Evolutionary conservation across 2,797 vertebrate species (phyloP), one percentile per base, ranked within the genome.

Genomic region (Sciurus carolinensis): DNA sequence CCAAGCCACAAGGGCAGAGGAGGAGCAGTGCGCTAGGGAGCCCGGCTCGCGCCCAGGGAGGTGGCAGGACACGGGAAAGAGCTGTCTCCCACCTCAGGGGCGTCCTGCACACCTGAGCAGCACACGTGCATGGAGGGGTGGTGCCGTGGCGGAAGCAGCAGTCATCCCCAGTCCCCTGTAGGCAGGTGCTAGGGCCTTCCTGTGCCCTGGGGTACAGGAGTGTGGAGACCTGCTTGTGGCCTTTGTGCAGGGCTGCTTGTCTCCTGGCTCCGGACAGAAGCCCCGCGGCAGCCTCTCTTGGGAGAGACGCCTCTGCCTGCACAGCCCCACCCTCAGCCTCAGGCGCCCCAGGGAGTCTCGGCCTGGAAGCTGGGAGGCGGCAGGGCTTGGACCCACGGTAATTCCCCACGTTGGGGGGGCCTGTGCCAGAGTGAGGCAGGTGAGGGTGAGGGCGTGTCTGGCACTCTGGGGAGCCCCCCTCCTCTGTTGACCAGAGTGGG

Each of bases 61-160:
- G 39, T 11, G 3, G 69, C 83, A 57, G 26, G 66, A 20, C 26
- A 57, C 28, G 5, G 20, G 15, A 20, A 54, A 17, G 67, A 7
- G 59, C 28, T 7, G 24, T 24, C 24, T 24, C 59, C 57, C 24
- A 22, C 59, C 24, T 7, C n/a, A 39, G 26, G 59, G 26, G n/a
- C 7, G 50, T 71, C 24, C 44, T 71, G 50, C 5, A 20, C 26
- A 13, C 26, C 18, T n/a, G 33, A 28, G n/a, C n/a, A 4, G 6
- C 3, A 11, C 69, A 33, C 6, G 18, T 10, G 15, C 7, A 24
- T 26, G 24, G 59, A 62, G 26, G 12, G 26, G 9, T 7, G 52
- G 13, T 0, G 3, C 26, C 3, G 50, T 10, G 3, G 26, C 20
- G 13, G 69, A 62, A 59, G 39, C 12, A 44, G 57, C 39, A 0